A percentile compares a stretch with the other conserved stretches of the same genome.
These are phyloP conservation scores for Manacus vitellinus DNA, from an alignment of 2,113 vertebrate genomes.

Conservation along the genomic window DNA sequence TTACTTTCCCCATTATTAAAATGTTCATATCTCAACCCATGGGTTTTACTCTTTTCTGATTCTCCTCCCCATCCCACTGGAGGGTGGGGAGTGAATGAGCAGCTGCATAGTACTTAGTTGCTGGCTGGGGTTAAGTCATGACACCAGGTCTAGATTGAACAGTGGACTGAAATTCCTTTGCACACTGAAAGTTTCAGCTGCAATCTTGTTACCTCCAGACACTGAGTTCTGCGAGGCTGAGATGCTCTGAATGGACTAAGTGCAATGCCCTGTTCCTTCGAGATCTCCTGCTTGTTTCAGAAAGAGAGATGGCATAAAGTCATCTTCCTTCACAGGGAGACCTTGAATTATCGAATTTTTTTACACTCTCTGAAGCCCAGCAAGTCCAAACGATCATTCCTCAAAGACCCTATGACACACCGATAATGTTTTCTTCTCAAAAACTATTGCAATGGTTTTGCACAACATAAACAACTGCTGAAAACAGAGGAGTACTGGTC, in stretches of 20 bases:
- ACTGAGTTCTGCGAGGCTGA: neutral
- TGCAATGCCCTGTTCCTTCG: neutral
- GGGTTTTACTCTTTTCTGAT: neutral
- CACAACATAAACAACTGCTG: neutral
- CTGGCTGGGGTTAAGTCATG: neutral
- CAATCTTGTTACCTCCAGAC: neutral
- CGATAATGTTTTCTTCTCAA: neutral
- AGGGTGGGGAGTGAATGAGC: neutral
- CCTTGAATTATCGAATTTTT: neutral
- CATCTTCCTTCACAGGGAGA: neutral
- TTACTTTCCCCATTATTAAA: neutral
- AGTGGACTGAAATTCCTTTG: neutral
- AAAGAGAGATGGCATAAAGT: neutral
- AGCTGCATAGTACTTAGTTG: neutral
- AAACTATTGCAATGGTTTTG: neutral
- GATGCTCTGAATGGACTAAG: neutral
- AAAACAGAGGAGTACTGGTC: neutral
- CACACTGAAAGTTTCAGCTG: neutral
- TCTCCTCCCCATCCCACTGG: neutral
- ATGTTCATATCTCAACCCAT: neutral
- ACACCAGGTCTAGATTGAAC: neutral
- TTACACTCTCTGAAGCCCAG: neutral
- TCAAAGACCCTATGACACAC: neutral
- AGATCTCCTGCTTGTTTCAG: neutral
- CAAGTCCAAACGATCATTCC: neutral